Evolutionary conservation across 1,140 invertebrate species (phyloP).

Genomic region (Manduca sexta): DNA sequence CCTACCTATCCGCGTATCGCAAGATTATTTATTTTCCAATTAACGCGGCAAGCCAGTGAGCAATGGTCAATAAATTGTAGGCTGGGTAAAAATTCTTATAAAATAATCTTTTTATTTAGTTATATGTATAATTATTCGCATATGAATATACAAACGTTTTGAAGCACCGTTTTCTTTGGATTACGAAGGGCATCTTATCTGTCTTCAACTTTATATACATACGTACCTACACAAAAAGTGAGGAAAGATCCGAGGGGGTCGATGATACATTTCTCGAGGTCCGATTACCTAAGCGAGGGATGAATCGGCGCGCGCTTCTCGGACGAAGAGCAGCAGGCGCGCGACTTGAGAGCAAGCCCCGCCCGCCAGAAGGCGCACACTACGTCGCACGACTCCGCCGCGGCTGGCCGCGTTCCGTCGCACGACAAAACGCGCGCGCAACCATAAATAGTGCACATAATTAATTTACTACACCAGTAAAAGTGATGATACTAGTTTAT

Average conservation of each 20-base stretch:
- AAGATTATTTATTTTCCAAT: too few species aligned
- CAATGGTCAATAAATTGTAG: too few species aligned
- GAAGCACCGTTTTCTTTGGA: too few species aligned
- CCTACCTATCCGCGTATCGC: too few species aligned
- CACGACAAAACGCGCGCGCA: constrained; percentile 18
- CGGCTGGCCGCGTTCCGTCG: constrained; percentile 42
- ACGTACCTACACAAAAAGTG: background rate
- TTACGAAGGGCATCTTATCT: too few species aligned
- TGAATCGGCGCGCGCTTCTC: constrained; percentile 54
- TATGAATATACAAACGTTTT: too few species aligned
- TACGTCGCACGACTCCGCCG: constrained; percentile 46
- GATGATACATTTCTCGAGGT: constrained; percentile 25
- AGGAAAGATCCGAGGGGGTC: constrained; percentile 17
- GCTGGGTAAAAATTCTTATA: too few species aligned
- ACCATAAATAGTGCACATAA: constrained; percentile 52
- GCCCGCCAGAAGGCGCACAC: constrained; percentile 51
- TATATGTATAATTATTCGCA: too few species aligned
- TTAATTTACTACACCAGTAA: constrained; percentile 65
- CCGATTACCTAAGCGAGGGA: constrained; percentile 33
- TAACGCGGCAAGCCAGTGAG: too few species aligned
- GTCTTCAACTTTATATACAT: too few species aligned
- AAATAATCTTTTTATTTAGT: too few species aligned
- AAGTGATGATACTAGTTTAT: constrained; percentile 69
- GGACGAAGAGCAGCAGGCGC: constrained; percentile 11
- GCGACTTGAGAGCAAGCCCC: constrained; percentile 22